Conservation (phyloP, 2,888 invertebrate genomes). For the Phaedon cochleariae region DNA sequence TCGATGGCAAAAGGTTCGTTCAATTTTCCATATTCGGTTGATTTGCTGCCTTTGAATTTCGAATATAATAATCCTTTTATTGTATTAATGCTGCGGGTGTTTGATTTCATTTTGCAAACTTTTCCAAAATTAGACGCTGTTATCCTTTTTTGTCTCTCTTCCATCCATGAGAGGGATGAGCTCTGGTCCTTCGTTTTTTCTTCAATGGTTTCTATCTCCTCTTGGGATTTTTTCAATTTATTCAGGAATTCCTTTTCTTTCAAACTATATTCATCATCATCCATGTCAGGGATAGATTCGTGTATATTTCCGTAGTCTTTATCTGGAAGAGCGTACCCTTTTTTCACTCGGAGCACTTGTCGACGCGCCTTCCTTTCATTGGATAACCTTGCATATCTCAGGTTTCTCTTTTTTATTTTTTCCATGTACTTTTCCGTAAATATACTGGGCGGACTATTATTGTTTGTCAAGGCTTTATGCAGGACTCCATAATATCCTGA, state of each 20-base stretch:
- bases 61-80: too few species aligned
- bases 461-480: background rate
- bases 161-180: constrained; percentile 1
- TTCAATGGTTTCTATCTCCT: constrained; percentile 15
- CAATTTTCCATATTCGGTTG: too few species aligned
- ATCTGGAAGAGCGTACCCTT: background rate
- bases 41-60: too few species aligned
- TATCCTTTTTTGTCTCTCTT: constrained; percentile 6
- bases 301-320: too few species aligned
- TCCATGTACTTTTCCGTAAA: background rate
- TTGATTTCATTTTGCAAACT: constrained; percentile 25
- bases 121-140: constrained; percentile 28
- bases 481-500: too few species aligned
- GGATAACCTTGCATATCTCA: background rate
- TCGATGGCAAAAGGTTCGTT: too few species aligned
- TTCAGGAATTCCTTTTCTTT: constrained; percentile 15
- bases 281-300: too few species aligned
- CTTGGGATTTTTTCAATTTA: constrained; percentile 4
- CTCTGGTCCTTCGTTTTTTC: constrained; percentile 11
- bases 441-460: background rate
- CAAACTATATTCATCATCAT: background rate
- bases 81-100: too few species aligned
- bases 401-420: background rate
- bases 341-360: background rate
- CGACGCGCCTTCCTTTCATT: background rate